Conservation (phyloP, 2,797 vertebrate species). For the Geotrypetes seraphini region DNA sequence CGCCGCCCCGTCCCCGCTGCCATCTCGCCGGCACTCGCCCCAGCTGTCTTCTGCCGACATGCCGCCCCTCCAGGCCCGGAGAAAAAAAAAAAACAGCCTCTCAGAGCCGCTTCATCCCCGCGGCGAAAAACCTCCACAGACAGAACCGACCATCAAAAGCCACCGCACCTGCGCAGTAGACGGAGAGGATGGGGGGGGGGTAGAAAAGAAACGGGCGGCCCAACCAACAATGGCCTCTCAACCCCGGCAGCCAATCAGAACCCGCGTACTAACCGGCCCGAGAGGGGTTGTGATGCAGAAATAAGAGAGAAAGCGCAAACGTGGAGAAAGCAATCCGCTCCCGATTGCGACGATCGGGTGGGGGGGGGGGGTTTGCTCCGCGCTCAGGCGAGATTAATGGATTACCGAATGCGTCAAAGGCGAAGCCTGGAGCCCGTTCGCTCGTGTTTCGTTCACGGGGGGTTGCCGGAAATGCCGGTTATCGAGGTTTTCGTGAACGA, state of each 20-base stretch:
- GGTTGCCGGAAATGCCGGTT: too few relatives aligned
- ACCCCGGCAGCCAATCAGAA: slow-evolving; percentile 39
- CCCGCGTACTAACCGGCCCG: slow-evolving; percentile 20
- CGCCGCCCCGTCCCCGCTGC: slow-evolving; percentile 25
- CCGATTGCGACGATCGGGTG: not conserved
- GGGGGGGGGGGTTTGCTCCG: not conserved
- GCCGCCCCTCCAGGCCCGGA: not conserved
- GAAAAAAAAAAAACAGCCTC: too few relatives aligned
- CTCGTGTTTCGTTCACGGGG: too few relatives aligned
- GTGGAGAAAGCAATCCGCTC: not conserved
- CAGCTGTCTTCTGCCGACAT: slow-evolving; percentile 52
- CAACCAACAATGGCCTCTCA: slow-evolving; percentile 26
- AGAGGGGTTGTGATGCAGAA: too few relatives aligned
- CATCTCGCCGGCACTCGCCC: slow-evolving; percentile 36
- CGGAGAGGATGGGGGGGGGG: slow-evolving; percentile 1
- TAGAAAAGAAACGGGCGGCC: slow-evolving; percentile 15
- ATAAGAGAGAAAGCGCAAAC: too few relatives aligned
- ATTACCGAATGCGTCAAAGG: too few relatives aligned
- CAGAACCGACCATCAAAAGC: not conserved
- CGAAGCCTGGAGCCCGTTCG: too few relatives aligned
- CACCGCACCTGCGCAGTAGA: slow-evolving; percentile 7
- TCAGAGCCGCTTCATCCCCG: too few relatives aligned
- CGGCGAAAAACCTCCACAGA: slow-evolving; percentile 4
- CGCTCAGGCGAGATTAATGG: slow-evolving; percentile 10
- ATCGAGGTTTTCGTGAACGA: too few relatives aligned